These are phyloP conservation scores for Rhynchonycteris naso DNA, from an alignment of 2,797 vertebrate genomes.

Conservation along the genomic window DNA sequence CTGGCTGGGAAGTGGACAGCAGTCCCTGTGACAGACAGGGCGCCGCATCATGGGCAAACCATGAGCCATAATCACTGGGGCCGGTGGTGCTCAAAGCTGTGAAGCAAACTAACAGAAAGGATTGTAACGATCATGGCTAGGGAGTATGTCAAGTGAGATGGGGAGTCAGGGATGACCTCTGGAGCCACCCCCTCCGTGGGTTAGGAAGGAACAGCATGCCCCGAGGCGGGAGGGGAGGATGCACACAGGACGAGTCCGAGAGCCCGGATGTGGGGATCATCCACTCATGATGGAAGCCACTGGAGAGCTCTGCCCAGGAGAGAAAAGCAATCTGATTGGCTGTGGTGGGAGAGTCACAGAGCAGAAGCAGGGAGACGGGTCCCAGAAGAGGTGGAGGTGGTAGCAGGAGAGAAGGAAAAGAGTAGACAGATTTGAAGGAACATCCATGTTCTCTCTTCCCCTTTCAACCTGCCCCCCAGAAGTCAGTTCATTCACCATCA, in stretches of 20 bases:
- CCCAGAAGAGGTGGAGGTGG: neutral
- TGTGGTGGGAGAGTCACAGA: neutral
- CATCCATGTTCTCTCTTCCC: neutral
- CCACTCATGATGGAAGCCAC: neutral
- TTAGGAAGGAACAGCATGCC: neutral
- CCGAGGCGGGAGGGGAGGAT: accelerated
- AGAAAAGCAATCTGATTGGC: neutral
- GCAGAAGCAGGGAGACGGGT: neutral
- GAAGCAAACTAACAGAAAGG: neutral
- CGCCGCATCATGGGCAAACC: neutral
- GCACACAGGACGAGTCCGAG: neutral
- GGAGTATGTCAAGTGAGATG: neutral
- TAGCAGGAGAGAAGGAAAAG: neutral
- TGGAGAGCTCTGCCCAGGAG: neutral
- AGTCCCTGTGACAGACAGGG: neutral
- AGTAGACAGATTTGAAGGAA: neutral
- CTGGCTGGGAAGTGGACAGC: neutral
- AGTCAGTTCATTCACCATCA: neutral
- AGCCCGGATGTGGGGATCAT: neutral
- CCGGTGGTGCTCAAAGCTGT: neutral
- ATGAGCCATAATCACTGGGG: neutral
- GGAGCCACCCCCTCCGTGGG: neutral
- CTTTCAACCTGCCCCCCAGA: neutral
- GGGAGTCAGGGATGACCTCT: neutral
- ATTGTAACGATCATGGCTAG: accelerated